Percentiles rank a stretch among this genome's conserved stretches.
These are phyloP conservation scores for Psophia crepitans DNA, from an alignment of 2,113 vertebrate genomes.

Conservation along the genomic window DNA sequence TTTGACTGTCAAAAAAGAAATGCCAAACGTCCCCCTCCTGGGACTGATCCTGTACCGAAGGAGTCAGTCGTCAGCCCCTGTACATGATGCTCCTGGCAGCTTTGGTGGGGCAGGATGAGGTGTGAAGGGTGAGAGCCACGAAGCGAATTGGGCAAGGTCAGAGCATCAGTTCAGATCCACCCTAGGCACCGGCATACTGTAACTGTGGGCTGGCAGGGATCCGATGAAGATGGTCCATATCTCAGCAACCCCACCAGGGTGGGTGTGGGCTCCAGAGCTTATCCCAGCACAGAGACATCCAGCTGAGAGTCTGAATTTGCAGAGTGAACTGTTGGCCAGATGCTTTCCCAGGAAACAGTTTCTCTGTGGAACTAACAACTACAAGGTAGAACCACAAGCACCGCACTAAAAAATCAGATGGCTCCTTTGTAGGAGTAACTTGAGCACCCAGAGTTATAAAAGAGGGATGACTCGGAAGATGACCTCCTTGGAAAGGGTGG, in stretches of 20 bases:
- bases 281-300: background rate
- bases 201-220: background rate
- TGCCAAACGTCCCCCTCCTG: rapidly evolving
- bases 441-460: background rate
- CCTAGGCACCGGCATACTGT: background rate
- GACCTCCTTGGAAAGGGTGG: background rate
- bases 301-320: background rate
- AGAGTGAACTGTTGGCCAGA: background rate
- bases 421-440: background rate
- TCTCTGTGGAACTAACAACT: background rate
- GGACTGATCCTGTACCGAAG: background rate
- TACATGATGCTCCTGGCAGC: background rate
- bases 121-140: background rate
- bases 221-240: rapidly evolving
- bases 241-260: background rate
- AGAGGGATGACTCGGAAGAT: background rate
- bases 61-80: rapidly evolving
- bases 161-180: background rate
- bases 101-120: background rate
- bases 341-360: background rate
- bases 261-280: background rate
- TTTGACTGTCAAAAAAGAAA: background rate
- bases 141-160: background rate
- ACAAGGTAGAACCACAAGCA: rapidly evolving
- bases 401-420: rapidly evolving